Evolutionary conservation across 2,113 vertebrate species (phyloP).

Genomic region (Lanius ludovicianus): DNA sequence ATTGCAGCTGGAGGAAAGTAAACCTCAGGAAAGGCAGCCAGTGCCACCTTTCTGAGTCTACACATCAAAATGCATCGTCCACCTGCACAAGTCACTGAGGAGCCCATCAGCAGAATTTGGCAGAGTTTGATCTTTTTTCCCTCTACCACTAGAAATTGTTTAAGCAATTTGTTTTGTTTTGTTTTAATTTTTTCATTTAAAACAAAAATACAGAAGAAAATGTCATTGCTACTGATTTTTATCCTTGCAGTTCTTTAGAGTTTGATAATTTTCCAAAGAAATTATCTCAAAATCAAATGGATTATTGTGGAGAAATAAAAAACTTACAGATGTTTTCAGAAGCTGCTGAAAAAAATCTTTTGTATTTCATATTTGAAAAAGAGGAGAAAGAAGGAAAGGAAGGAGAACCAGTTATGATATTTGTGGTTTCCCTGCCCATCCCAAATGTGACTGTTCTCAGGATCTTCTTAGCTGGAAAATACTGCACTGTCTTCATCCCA

Average conservation of each 20-base stretch:
- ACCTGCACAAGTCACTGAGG: fast-evolving
- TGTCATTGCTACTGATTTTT: background rate
- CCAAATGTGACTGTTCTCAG: background rate
- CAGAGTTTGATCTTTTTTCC: background rate
- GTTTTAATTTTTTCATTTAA: background rate
- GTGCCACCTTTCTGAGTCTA: background rate
- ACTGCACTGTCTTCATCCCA: fast-evolving
- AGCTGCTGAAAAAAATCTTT: background rate
- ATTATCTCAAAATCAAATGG: background rate
- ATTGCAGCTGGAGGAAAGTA: background rate
- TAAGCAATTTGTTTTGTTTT: background rate
- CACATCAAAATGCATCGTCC: fast-evolving
- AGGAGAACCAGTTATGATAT: background rate
- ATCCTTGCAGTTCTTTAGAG: background rate
- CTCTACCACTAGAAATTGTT: background rate
- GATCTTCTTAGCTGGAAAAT: background rate
- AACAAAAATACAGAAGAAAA: background rate
- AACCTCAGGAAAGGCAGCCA: background rate
- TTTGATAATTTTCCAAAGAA: background rate
- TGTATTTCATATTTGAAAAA: background rate
- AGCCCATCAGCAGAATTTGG: background rate
- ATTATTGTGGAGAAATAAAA: background rate
- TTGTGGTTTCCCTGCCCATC: background rate
- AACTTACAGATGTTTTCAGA: background rate
- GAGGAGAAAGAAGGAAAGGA: background rate